A percentile compares a stretch with the other conserved stretches of the same genome.
These are phyloP conservation scores for Oxyura jamaicensis DNA, from an alignment of 2,113 vertebrate species.

Conservation along the genomic window DNA sequence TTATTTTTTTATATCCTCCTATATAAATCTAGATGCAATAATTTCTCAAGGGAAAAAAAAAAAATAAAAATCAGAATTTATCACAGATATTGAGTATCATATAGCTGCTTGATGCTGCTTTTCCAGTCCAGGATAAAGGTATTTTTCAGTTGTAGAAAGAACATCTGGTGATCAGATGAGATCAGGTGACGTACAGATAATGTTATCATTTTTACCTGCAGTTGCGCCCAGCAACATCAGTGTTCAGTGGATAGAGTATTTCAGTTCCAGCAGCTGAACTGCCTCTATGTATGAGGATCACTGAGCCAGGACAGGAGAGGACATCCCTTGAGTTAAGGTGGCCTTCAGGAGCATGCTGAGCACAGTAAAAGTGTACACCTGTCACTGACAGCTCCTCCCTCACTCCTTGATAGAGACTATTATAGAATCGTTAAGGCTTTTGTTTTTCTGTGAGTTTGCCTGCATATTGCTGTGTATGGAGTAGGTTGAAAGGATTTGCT, in stretches of 20 bases:
- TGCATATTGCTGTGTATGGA: background rate
- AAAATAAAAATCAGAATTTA: rapidly evolving
- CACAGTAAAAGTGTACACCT: background rate
- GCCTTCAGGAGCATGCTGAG: background rate
- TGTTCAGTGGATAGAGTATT: background rate
- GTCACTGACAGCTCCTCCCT: background rate
- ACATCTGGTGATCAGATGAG: background rate
- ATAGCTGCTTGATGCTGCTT: background rate
- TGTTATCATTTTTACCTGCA: background rate
- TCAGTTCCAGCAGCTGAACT: background rate
- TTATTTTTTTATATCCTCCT: background rate
- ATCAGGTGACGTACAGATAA: background rate
- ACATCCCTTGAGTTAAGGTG: background rate
- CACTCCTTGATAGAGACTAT: background rate
- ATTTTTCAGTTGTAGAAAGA: background rate
- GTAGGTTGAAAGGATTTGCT: background rate
- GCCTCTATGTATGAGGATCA: background rate
- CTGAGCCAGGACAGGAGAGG: background rate
- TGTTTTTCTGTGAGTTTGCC: background rate
- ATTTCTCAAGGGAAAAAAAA: background rate
- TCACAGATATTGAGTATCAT: background rate
- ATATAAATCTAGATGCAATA: background rate
- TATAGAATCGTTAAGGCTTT: background rate
- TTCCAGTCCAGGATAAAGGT: background rate
- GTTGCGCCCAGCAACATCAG: background rate